phyloP scores from a whole-genome alignment of 2,113 vertebrate genomes.

The Grammomys dolichurus region DNA sequence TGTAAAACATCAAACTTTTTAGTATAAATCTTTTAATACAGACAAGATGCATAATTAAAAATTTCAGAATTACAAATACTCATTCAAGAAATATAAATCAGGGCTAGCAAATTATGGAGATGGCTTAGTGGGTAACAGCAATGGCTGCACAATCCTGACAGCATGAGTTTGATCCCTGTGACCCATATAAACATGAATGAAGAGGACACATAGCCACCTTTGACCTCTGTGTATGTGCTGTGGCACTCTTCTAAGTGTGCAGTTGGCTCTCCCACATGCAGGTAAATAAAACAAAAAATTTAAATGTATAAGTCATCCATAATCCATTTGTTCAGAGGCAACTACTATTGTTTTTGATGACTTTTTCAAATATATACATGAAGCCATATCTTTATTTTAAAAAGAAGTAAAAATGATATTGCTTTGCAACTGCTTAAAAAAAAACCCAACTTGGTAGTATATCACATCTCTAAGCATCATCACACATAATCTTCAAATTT shows the following conservation, averaged over 20 bases:
- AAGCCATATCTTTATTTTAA: slow-evolving; percentile 23
- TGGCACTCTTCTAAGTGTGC: background rate
- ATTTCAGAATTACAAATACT: background rate
- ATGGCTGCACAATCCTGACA: background rate
- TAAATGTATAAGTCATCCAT: background rate
- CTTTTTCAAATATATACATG: background rate
- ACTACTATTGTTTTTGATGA: background rate
- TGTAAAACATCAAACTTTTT: background rate
- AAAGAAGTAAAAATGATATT: slow-evolving; percentile 38
- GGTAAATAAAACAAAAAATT: background rate
- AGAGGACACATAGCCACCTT: too few species aligned
- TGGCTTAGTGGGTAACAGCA: background rate
- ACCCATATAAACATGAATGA: too few species aligned
- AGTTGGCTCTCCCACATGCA: background rate
- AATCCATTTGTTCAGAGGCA: slow-evolving; percentile 13
- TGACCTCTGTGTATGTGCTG: background rate
- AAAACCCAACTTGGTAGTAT: background rate
- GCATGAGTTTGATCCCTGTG: background rate
- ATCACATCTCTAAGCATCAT: background rate
- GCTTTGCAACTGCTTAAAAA: slow-evolving; percentile 1
- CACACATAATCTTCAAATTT: slow-evolving; percentile 23
- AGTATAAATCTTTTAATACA: slow-evolving; percentile 53
- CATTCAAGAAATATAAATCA: background rate
- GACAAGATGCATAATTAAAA: slow-evolving; percentile 28
- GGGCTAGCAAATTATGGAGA: background rate